phyloP scores from a whole-genome alignment of 2,113 vertebrate species.

The Odocoileus virginianus region DNA sequence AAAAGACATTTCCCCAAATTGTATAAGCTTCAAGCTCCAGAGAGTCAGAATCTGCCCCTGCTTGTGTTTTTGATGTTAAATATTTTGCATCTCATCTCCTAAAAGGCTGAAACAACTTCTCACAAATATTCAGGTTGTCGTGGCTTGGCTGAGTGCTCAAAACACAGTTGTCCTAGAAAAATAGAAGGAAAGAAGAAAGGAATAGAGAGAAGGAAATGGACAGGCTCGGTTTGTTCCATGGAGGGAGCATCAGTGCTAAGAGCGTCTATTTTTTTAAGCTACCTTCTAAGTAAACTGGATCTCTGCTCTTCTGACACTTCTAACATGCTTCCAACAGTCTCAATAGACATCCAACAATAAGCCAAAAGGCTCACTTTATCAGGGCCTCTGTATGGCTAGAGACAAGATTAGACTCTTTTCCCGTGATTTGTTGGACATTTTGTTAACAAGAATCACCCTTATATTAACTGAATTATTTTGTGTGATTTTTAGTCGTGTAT shows the following conservation, averaged over 20 bases:
- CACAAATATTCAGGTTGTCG: not conserved
- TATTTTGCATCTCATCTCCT: not conserved
- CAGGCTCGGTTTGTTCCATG: not conserved
- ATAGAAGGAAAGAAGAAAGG: not conserved
- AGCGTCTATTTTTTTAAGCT: not conserved
- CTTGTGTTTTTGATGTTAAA: not conserved
- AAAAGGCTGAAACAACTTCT: not conserved
- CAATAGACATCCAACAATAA: too few species aligned
- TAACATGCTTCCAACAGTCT: not conserved
- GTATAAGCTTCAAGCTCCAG: not conserved
- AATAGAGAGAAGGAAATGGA: not conserved
- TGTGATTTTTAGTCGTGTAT: rapidly evolving
- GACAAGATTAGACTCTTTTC: not conserved
- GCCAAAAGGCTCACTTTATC: not conserved
- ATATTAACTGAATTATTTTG: not conserved
- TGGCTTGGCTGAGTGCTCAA: not conserved
- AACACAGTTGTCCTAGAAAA: not conserved
- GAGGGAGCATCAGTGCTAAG: not conserved
- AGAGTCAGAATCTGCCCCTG: not conserved
- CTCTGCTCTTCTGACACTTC: not conserved
- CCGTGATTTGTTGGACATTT: too few species aligned
- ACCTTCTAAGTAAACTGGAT: not conserved
- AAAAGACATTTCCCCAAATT: not conserved
- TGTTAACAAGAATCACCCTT: not conserved
- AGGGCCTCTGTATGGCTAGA: not conserved